A percentile compares a stretch with the other conserved stretches of the same genome.
Conservation (phyloP, 2,888 invertebrate genomes). For the Andrena haemorrhoa region DNA sequence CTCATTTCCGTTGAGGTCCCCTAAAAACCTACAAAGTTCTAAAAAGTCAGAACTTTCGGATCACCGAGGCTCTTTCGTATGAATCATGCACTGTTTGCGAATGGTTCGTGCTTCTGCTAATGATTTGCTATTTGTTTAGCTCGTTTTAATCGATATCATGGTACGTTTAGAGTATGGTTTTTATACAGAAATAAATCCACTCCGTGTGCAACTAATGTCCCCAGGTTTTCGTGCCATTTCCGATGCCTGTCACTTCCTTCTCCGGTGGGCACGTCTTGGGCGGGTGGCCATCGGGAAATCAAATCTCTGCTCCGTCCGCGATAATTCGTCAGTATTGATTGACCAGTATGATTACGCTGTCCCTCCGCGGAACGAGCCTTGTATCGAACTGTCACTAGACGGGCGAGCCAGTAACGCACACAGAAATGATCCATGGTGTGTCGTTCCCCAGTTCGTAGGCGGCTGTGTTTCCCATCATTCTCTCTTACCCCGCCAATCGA, state of each 20-base stretch:
- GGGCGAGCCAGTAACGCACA: slow-evolving; percentile 2
- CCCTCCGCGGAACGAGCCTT: slow-evolving; percentile 26
- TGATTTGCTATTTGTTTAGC: not conserved
- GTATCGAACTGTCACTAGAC: slow-evolving; percentile 24
- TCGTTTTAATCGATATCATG: not conserved
- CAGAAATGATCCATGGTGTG: slow-evolving; percentile 17
- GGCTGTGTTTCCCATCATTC: slow-evolving; percentile 23
- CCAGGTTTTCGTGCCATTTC: slow-evolving; percentile 5
- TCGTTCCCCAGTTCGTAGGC: slow-evolving; percentile 24
- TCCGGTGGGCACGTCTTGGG: slow-evolving; percentile 11
- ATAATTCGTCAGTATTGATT: slow-evolving; percentile 71
- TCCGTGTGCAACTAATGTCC: not conserved
- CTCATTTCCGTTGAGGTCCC: not conserved
- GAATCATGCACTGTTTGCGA: slow-evolving; percentile 30
- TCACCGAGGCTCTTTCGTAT: not conserved
- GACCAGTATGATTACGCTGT: slow-evolving; percentile 63
- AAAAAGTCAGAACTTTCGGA: too few relatives aligned
- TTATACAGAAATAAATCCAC: too few relatives aligned
- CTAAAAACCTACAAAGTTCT: too few relatives aligned
- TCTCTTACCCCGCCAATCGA: slow-evolving; percentile 23
- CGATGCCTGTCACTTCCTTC: slow-evolving; percentile 25
- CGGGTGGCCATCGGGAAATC: slow-evolving; percentile 52
- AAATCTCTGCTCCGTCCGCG: slow-evolving; percentile 40
- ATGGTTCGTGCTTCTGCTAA: not conserved
- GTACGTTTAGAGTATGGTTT: not conserved